Evolutionary conservation across 2,888 invertebrate genomes (phyloP), one percentile per base, ranked within the genome.

Genomic region (Agonopterix heracliana): DNA sequence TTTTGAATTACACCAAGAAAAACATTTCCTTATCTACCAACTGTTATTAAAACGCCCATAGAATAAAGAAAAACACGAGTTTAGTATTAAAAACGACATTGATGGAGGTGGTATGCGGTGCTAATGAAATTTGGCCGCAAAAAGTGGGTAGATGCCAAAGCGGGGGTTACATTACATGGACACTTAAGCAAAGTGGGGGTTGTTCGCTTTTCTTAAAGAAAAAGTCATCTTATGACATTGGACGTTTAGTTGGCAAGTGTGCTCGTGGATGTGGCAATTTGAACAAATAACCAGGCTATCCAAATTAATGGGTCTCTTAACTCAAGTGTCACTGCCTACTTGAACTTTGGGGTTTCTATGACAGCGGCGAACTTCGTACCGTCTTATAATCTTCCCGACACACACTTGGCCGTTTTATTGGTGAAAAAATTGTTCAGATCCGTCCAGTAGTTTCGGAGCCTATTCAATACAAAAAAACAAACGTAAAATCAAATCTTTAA

Each of bases 161-260:
- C 43, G 43, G 9, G 47, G 47, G 47, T 47, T 42, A 66, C 68
- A 71, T 78, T 75, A 73, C 74, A 78, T 69, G 78, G 75, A 65
- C 63, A 68, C 78, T 79, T 79, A 78, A 62, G 70, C 72, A 71
- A 65, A 68, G 71, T 69, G 66, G 64, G 57, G 55, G 61, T 60
- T 60, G 58, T 56, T 61, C 54, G 59, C 61, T 53, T 64, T 62
- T 61, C 60, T 66, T 61, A 55, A 63, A 65, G 66, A 68, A 72
- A 68, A 67, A 70, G 62, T 69, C 66, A 62, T 68, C 63, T 69
- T 52, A 17, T 14, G 34, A n/a, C 3, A 34, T 34, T 46, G n/a
- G 7, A 13, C 9, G 2, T 13, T 26, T 3, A 38, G 13, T 45
- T 45, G 9, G 11, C 9, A 45, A 40, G 26, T 12, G 36, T 13